These are phyloP conservation scores for Dendrolimus punctatus DNA, from an alignment of 1,140 invertebrate species.

Conservation along the genomic window DNA sequence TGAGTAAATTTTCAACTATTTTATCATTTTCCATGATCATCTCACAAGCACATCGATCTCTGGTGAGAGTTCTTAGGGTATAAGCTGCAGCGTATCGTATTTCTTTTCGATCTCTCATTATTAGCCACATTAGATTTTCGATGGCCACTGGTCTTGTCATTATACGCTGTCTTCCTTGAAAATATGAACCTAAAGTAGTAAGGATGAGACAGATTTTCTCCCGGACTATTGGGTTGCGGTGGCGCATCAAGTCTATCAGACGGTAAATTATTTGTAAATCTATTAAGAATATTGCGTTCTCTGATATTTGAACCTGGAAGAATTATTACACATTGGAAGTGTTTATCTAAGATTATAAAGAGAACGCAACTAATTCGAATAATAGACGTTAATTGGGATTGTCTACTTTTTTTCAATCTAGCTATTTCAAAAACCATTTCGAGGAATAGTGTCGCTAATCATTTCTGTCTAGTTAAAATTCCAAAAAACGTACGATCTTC, in stretches of 20 bases:
- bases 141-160: constrained; percentile 32
- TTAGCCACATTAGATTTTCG: constrained; percentile 40
- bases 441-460: no score
- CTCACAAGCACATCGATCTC: constrained; percentile 39
- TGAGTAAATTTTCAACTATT: constrained; percentile 44
- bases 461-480: no score
- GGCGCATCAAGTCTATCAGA: constrained; percentile 40
- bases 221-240: constrained; percentile 36
- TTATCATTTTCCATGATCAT: constrained; percentile 28
- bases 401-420: no score
- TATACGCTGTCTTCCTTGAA: constrained; percentile 43
- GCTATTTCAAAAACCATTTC: no score
- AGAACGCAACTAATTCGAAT: no score
- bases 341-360: no score
- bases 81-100: constrained; percentile 48
- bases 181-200: constrained; percentile 37
- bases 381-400: no score
- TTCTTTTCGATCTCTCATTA: constrained; percentile 47
- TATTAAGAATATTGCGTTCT: constrained; percentile 52
- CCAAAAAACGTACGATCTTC: no score
- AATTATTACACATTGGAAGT: not conserved
- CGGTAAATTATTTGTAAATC: constrained; percentile 42
- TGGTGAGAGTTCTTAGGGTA: constrained; percentile 35
- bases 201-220: constrained; percentile 54
- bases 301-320: constrained; percentile 55